Conservation (phyloP, 2,888 invertebrate species). For the Drosophila anomalata region DNA sequence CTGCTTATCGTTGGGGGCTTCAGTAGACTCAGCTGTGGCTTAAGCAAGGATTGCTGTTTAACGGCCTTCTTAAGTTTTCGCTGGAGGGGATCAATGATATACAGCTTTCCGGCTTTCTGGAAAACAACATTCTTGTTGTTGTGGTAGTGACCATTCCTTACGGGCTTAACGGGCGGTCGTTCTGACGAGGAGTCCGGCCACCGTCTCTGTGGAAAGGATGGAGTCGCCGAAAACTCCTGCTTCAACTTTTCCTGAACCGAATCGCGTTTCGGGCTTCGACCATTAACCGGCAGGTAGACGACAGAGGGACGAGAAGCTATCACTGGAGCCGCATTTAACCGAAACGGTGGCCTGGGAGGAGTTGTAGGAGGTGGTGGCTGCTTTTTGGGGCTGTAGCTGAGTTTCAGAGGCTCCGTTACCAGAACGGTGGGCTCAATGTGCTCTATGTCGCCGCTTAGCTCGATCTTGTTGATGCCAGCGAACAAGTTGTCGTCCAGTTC, state of each 20-base stretch:
- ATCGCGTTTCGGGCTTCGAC: conserved; percentile 12
- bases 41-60: conserved; percentile 82
- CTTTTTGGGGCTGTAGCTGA: conserved; percentile 63
- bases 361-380: conserved; percentile 12
- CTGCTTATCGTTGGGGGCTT: conserved; percentile 61
- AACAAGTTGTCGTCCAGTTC: conserved; percentile 80
- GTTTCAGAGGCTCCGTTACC: conserved; percentile 67
- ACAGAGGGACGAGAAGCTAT: conserved; percentile 43
- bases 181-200: conserved; percentile 12
- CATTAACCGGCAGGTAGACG: conserved; percentile 43
- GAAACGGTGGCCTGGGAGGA: conserved; percentile 7
- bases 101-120: conserved; percentile 82
- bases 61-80: conserved; percentile 80
- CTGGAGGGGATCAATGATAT: conserved; percentile 82
- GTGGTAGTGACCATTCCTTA: conserved; percentile 26
- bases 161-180: background rate
- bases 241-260: background rate
- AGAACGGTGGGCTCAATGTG: conserved; percentile 83
- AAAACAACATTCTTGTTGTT: conserved; percentile 75
- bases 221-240: conserved; percentile 13
- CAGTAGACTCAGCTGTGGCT: conserved; percentile 82
- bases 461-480: conserved; percentile 80
- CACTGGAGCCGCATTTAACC: conserved; percentile 27
- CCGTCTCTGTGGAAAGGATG: background rate
- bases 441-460: conserved; percentile 79